A percentile compares a stretch with the other conserved stretches of the same genome.
These are phyloP conservation scores for Venustaconcha ellipsiformis DNA, from an alignment of 1,140 invertebrate genomes.

Conservation along the genomic window DNA sequence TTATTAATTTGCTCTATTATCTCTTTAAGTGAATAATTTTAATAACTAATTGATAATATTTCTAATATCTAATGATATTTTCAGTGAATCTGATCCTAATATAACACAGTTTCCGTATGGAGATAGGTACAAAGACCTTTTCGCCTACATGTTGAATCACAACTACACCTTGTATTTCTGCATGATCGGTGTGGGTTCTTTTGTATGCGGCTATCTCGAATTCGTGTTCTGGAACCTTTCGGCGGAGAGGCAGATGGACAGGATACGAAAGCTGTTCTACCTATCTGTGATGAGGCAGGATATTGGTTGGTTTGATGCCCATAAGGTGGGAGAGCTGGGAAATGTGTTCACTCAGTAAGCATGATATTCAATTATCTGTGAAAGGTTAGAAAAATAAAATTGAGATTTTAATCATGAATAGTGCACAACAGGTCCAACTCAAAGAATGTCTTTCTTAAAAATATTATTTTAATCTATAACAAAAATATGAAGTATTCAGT, in stretches of 20 bases:
- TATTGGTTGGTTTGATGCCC: conserved; percentile 91
- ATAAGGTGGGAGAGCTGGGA: conserved; percentile 88
- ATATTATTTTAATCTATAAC: too few relatives aligned
- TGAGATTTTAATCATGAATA: too few relatives aligned
- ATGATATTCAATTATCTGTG: not conserved
- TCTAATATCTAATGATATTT: too few relatives aligned
- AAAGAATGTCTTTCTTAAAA: too few relatives aligned
- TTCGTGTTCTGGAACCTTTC: conserved; percentile 69
- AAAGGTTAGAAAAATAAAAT: too few relatives aligned
- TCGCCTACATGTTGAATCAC: too few relatives aligned
- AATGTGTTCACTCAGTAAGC: conserved; percentile 90
- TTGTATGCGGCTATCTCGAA: conserved; percentile 59
- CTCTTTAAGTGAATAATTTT: not conserved
- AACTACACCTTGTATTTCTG: conserved; percentile 5
- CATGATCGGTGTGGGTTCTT: conserved; percentile 49
- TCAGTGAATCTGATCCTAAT: too few relatives aligned
- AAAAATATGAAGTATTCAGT: too few relatives aligned
- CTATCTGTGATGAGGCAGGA: conserved; percentile 86
- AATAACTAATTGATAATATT: not conserved
- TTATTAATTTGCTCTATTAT: not conserved
- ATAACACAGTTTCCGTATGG: too few relatives aligned
- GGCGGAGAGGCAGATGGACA: conserved; percentile 76
- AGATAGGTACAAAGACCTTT: too few relatives aligned
- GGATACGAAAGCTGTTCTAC: conserved; percentile 81
- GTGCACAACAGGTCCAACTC: too few relatives aligned